phyloP scores from a whole-genome alignment of 2,113 vertebrate genomes.

The Microcebus ravelobensis region DNA sequence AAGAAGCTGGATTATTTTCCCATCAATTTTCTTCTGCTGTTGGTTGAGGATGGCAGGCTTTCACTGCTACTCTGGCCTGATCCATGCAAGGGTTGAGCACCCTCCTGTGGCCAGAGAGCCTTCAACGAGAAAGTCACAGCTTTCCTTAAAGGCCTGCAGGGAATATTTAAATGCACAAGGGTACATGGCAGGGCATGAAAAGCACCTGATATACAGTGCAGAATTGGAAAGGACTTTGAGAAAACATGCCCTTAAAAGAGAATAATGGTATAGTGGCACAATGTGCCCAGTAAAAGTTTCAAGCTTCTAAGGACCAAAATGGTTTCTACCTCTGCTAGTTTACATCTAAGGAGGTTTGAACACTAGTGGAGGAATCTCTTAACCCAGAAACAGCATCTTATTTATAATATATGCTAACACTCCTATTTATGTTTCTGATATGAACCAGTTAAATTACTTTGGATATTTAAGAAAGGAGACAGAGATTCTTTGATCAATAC shows the following conservation, averaged over 20 bases:
- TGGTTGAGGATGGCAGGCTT: not conserved
- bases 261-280: not conserved
- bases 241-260: not conserved
- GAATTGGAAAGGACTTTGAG: not conserved
- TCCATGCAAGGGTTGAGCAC: not conserved
- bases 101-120: not conserved
- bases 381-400: not conserved
- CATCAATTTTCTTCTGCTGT: not conserved
- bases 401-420: not conserved
- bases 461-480: not conserved
- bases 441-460: slow-evolving; percentile 1
- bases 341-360: not conserved
- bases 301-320: slow-evolving; percentile 14
- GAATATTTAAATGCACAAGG: not conserved
- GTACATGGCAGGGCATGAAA: not conserved
- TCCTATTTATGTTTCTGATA: not conserved
- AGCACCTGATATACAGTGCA: not conserved
- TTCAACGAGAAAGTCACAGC: not conserved
- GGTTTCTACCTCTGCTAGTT: slow-evolving; percentile 13
- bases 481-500: slow-evolving; percentile 25
- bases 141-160: not conserved
- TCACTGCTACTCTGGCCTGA: not conserved
- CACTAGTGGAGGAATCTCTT: not conserved
- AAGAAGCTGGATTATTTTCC: not conserved
- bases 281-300: not conserved